Conservation (phyloP, 2,888 invertebrate genomes). For the Meganola albula region DNA sequence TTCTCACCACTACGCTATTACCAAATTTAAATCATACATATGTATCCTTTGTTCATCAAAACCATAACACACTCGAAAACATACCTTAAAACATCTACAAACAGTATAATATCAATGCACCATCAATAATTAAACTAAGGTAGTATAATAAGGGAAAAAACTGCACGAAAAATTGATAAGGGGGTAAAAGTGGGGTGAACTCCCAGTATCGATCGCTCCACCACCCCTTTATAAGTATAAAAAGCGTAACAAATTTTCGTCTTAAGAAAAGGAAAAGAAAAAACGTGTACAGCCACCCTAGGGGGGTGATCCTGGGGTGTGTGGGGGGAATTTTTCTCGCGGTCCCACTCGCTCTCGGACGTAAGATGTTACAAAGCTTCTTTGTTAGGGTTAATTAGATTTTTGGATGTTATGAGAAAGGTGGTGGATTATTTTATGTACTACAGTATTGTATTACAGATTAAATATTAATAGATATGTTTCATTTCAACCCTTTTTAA, state of each 20-base stretch:
- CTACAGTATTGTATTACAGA: no score
- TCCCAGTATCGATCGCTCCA: constrained; percentile 58
- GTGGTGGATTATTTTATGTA: no score
- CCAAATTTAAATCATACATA: no score
- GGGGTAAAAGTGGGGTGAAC: constrained; percentile 54
- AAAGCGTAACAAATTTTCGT: constrained; percentile 79
- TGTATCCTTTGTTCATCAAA: no score
- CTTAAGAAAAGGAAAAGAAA: constrained; percentile 78
- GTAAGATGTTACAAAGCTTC: constrained; percentile 73
- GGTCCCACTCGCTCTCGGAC: constrained; percentile 54
- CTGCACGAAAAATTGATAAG: constrained; percentile 75
- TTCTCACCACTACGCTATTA: no score
- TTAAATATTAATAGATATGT: no score
- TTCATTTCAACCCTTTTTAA: no score
- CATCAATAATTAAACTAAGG: constrained; percentile 49
- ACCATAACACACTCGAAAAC: no score
- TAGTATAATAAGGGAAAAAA: constrained; percentile 57
- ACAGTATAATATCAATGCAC: constrained; percentile 26
- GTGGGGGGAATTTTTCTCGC: constrained; percentile 66
- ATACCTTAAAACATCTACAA: no score
- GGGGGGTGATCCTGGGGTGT: constrained; percentile 34
- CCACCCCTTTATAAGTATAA: constrained; percentile 71
- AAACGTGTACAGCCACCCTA: constrained; percentile 73
- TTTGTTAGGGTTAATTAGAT: constrained; percentile 59
- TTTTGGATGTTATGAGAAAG: no score